phyloP scores from a whole-genome alignment of 2,797 vertebrate genomes.

The Neosilurus mollespiculum region DNA sequence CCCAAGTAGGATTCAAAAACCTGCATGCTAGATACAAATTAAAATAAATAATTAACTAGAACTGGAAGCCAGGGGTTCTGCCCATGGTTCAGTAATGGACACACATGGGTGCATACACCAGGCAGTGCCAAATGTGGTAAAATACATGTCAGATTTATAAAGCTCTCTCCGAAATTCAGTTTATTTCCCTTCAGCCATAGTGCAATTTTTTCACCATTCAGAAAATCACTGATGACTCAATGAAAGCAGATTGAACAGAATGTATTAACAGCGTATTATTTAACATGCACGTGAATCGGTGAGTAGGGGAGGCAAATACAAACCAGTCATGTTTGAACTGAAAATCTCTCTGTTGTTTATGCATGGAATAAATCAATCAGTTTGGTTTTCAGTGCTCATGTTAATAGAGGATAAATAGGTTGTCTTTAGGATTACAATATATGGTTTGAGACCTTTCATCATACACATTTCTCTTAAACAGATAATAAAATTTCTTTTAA shows the following conservation, averaged over 20 bases:
- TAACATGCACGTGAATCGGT: conserved; percentile 32
- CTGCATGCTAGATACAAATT: neutral
- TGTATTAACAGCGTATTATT: neutral
- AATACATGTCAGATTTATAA: neutral
- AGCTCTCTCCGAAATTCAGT: neutral
- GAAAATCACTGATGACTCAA: conserved; percentile 2
- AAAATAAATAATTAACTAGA: neutral
- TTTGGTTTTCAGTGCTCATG: conserved; percentile 11
- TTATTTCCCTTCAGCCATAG: conserved; percentile 42
- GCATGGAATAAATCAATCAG: neutral
- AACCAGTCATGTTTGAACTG: conserved; percentile 28
- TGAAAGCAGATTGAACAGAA: neutral
- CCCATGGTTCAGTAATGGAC: neutral
- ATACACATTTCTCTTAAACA: neutral
- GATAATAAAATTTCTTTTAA: neutral
- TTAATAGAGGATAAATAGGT: conserved; percentile 9
- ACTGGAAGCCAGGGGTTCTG: neutral
- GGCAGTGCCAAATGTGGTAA: neutral
- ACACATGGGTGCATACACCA: neutral
- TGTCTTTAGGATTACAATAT: neutral
- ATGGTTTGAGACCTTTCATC: neutral
- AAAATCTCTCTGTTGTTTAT: conserved; percentile 18
- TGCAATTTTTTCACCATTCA: conserved; percentile 23
- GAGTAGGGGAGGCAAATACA: conserved; percentile 23
- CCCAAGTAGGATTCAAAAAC: neutral